phyloP scores from a whole-genome alignment of 2,113 vertebrate species.

The Corvus cornix region DNA sequence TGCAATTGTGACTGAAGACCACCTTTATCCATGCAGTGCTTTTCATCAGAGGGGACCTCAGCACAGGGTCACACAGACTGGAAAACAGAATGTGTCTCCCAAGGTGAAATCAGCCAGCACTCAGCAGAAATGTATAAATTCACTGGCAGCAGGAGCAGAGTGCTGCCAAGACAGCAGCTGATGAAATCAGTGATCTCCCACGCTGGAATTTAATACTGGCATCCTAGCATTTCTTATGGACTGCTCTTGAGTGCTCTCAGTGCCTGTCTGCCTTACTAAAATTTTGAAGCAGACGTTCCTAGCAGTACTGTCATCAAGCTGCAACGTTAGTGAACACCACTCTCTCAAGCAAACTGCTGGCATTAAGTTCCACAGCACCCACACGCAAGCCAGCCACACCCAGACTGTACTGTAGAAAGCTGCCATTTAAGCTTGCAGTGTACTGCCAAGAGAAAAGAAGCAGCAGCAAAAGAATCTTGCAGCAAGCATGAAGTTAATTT shows the following conservation, averaged over 20 bases:
- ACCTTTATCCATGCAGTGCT: not conserved
- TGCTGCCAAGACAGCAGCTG: not conserved
- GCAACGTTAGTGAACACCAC: not conserved
- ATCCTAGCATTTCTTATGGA: not conserved
- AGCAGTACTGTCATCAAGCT: not conserved
- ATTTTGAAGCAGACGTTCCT: not conserved
- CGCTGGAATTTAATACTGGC: not conserved
- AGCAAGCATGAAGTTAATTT: not conserved
- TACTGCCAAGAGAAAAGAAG: not conserved
- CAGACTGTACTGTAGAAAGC: not conserved
- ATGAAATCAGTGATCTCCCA: not conserved
- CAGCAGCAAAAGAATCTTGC: not conserved
- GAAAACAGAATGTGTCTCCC: not conserved
- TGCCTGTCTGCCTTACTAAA: not conserved
- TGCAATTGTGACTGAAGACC: not conserved
- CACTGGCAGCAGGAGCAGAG: not conserved
- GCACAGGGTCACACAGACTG: not conserved
- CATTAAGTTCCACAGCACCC: not conserved
- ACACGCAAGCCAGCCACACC: not conserved
- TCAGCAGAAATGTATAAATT: not conserved
- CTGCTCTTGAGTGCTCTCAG: not conserved
- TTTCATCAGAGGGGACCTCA: not conserved
- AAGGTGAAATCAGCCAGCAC: not conserved
- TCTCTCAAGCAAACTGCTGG: not conserved
- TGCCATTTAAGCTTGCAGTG: not conserved